Base-by-base conservation (phyloP, 2,888 invertebrate species). In the Keiferia lycopersicella region DNA sequence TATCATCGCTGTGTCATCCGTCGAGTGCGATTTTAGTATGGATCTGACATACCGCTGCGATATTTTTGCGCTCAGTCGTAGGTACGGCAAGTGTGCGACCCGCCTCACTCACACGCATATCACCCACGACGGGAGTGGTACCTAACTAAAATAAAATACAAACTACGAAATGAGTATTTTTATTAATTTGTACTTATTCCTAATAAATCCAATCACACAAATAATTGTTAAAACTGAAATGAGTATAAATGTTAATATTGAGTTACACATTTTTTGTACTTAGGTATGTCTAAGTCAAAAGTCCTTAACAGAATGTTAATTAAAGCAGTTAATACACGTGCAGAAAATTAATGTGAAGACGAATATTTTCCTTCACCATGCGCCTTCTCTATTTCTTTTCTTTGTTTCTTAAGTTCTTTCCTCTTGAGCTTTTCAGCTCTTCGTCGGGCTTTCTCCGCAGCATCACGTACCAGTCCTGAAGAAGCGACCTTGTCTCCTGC, bases 381-480 rank as follows among this genome's bases (percentile, higher is more conserved):
- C 34, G 56, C 39, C 6, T 53, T 45, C 16, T 60, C 48, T 14
- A 64, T 7, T 65, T 65, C 65, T 12, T 65, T 69, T 71, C 69
- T 68, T 16, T 66, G 64, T 56, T 73, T 79, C 73, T 73, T 79
- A 30, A 71, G 63, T 58, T 75, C 73, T 69, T 79, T 85, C 59
- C 71, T 70, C 68, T 64, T 79, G 66, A 72, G 77, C 63, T 77
- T 82, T 69, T 86, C 83, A 76, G 83, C 83, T 70, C 78, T 84
- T 64, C 78, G 79, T 66, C 70, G 78, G 65, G 70, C 78, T 68
- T 71, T 73, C 64, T 78, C 79, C 39, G 68, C 69, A 65, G 68
- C 73, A 41, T 80, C 82, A 84, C 87, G 84, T 88, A 87, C 91
- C 89, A 85, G 70, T 74, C 80, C 83, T 62, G 80, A 77, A 51